Evolutionary conservation across 2,797 vertebrate species (phyloP).

Genomic region (Parauchenoglanis punctatus): DNA sequence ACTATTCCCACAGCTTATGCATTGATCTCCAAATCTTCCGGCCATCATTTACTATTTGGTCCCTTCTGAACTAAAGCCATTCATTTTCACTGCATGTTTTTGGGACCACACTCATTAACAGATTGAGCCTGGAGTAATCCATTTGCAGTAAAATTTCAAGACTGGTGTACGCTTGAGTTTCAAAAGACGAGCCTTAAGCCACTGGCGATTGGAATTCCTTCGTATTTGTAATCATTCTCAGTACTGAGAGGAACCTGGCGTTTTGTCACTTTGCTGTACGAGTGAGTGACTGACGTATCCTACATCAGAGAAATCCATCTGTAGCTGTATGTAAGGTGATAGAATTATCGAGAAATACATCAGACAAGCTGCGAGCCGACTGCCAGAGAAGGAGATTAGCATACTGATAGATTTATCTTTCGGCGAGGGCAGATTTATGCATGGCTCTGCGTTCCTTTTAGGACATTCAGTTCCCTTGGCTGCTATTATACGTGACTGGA

Average conservation of each 20-base stretch:
- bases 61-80: neutral
- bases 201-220: neutral
- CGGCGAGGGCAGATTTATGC: conserved; percentile 32
- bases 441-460: neutral
- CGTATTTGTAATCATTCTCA: neutral
- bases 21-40: neutral
- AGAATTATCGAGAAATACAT: conserved; percentile 11
- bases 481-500: conserved; percentile 8
- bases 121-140: neutral
- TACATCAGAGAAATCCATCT: neutral
- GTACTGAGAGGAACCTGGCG: neutral
- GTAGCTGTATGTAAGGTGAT: conserved; percentile 19
- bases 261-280: neutral
- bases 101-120: neutral
- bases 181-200: neutral
- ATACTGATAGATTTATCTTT: conserved; percentile 42
- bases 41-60: neutral
- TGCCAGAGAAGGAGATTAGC: conserved; percentile 29
- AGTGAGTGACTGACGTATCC: neutral
- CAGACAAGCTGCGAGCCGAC: neutral
- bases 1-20: neutral
- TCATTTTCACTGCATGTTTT: neutral
- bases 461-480: conserved; percentile 4
- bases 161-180: neutral
- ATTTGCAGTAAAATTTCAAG: neutral